Evolutionary conservation across 2,888 invertebrate species (phyloP).

Genomic region (Clivina fossor): DNA sequence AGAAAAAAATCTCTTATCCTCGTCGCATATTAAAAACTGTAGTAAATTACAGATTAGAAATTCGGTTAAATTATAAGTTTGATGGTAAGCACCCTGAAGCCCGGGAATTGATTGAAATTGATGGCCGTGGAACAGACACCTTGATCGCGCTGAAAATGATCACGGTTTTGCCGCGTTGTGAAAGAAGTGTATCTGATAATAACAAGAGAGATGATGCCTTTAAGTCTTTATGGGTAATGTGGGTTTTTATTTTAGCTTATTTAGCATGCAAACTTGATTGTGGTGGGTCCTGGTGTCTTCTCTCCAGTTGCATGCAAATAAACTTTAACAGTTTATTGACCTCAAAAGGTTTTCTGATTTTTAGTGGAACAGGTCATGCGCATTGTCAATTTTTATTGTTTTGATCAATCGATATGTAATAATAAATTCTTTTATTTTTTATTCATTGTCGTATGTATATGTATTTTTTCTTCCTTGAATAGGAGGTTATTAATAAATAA

Average conservation of each 20-base stretch:
- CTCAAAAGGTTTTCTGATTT: constrained; percentile 19
- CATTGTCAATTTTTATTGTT: constrained; percentile 6
- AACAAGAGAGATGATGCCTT: constrained; percentile 10
- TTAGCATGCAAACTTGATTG: constrained; percentile 26
- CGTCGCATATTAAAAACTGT: constrained; percentile 19
- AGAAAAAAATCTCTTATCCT: constrained; percentile 15
- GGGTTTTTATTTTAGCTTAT: constrained; percentile 6
- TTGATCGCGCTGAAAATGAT: neutral
- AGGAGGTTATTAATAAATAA: too few species aligned
- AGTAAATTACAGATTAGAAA: neutral
- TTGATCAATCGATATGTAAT: too few species aligned
- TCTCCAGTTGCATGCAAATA: too few species aligned
- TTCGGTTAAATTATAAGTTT: too few species aligned
- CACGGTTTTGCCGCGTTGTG: constrained; percentile 10
- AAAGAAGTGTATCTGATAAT: constrained; percentile 6
- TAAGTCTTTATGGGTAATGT: neutral
- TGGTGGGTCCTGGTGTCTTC: too few species aligned
- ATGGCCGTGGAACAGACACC: neutral
- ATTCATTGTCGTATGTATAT: too few species aligned
- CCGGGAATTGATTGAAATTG: constrained; percentile 4
- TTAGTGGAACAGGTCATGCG: constrained; percentile 23
- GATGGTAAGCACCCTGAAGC: too few species aligned
- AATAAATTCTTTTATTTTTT: too few species aligned
- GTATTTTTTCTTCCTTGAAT: too few species aligned
- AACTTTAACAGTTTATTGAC: constrained; percentile 28